Percentiles rank a stretch among this genome's conserved stretches.
Evolutionary conservation across 2,113 vertebrate species (phyloP).

Genomic region (Lepus americanus): DNA sequence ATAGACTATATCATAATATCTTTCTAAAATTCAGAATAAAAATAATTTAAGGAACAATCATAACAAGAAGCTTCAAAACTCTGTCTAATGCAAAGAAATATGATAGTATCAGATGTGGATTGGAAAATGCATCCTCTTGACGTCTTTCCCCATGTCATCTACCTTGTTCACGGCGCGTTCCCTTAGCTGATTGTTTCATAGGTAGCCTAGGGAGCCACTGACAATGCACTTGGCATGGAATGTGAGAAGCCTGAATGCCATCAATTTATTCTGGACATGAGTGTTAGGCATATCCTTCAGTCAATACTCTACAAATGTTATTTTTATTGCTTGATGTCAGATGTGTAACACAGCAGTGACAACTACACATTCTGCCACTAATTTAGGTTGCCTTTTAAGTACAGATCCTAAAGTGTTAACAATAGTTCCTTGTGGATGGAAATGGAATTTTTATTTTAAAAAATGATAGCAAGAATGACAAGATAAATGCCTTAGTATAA

Average conservation of each 20-base stretch:
- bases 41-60: not conserved
- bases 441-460: slow-evolving; percentile 10
- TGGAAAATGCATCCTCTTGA: not conserved
- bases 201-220: not conserved
- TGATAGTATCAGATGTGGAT: not conserved
- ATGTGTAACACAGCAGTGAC: not conserved
- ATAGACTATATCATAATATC: not conserved
- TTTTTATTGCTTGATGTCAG: not conserved
- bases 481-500: not conserved
- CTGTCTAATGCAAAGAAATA: not conserved
- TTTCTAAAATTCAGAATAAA: not conserved
- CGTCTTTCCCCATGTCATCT: not conserved
- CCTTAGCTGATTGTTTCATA: not conserved
- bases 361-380: not conserved
- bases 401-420: not conserved
- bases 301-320: not conserved
- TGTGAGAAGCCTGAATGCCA: not conserved
- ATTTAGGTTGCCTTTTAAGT: not conserved
- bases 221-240: not conserved
- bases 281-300: not conserved
- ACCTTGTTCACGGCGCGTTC: not conserved
- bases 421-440: not conserved
- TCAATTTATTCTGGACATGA: not conserved
- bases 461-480: not conserved
- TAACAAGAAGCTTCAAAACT: not conserved